Conservation (phyloP, 2,113 vertebrate species). For the Galeopterus variegatus region DNA sequence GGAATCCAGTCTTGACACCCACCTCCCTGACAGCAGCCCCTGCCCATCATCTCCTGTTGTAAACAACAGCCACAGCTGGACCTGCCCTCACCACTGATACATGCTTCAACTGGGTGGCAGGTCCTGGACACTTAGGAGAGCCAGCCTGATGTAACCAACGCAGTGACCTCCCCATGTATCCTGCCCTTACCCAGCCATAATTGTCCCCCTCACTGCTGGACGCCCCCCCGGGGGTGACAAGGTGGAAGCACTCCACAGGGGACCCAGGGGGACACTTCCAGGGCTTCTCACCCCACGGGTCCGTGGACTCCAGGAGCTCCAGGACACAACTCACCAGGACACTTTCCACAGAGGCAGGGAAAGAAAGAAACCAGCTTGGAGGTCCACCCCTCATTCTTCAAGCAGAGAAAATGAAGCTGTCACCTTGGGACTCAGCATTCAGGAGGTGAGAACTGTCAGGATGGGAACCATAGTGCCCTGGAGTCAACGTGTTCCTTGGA, state of each 20-base stretch:
- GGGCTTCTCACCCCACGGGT: not conserved
- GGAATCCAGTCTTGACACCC: not conserved
- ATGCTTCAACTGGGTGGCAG: not conserved
- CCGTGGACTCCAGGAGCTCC: not conserved
- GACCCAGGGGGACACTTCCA: too few species aligned
- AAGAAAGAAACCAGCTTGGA: too few species aligned
- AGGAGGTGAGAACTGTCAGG: not conserved
- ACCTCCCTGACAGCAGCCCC: not conserved
- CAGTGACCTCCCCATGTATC: not conserved
- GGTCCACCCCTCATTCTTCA: not conserved
- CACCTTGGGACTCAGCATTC: not conserved
- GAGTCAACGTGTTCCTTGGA: not conserved
- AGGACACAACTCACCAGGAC: too few species aligned
- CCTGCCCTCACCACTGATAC: not conserved
- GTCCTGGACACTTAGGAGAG: not conserved
- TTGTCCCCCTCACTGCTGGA: rapidly evolving
- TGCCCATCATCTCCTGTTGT: not conserved
- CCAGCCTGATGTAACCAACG: too few species aligned
- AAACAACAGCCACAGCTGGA: not conserved
- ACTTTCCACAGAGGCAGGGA: not conserved
- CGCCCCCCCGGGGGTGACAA: too few species aligned
- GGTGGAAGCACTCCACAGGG: too few species aligned
- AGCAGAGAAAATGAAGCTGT: not conserved
- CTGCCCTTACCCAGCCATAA: too few species aligned
- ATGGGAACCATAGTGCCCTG: not conserved